Base-by-base conservation (phyloP, 23 tunicate genomes). In the Phallusia fumigata region DNA sequence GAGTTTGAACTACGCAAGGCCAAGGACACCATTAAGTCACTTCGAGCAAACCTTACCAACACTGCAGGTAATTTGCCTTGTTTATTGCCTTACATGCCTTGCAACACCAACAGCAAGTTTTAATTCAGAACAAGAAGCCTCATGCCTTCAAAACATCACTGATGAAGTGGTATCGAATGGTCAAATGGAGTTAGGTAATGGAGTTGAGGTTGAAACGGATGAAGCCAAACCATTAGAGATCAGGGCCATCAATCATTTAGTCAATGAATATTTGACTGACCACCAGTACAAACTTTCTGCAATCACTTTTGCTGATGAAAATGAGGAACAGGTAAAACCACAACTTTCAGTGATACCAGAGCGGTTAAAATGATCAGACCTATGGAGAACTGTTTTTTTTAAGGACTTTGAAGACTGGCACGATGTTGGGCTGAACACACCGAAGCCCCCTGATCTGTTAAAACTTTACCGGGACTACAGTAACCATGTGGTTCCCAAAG, bases 381-480 rank as follows among this genome's bases (percentile, higher is more conserved):
- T 64, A 24, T 19, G 13, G 28, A 58, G 2, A 53, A 3, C 6
- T 31, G 0, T 24, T 1, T 65, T 84, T 13, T 40, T 74, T 49
- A 36, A 93, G 90, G 98, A 93, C 52, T 93, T 93, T 85, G 98
- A 93, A 88, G 98, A 93, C 32, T 93, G 98, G 98, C 81, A 93
- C 65, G 98, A 93, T 85, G 98, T 93, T 24, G 98, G 98, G 1
- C 16, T 93, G 19, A 93, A 93, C 81, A 93, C 92, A 45, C 76
- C 98, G 21, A 93, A 93, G 81, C 98, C 98, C 2, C 98, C 93
- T 3, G 92, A 64, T 49, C 73, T 93, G 64, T 50, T 88, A 24
- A 64, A 40, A n/a, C 81, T 93, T 33, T 93, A 90, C 52, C 75
- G 90, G 69, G 90, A 88, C 40, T 86, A 76, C 80, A 53, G 58